Evolutionary conservation across 1,140 invertebrate genomes (phyloP).

Genomic region (Trinorchestia longiramus): DNA sequence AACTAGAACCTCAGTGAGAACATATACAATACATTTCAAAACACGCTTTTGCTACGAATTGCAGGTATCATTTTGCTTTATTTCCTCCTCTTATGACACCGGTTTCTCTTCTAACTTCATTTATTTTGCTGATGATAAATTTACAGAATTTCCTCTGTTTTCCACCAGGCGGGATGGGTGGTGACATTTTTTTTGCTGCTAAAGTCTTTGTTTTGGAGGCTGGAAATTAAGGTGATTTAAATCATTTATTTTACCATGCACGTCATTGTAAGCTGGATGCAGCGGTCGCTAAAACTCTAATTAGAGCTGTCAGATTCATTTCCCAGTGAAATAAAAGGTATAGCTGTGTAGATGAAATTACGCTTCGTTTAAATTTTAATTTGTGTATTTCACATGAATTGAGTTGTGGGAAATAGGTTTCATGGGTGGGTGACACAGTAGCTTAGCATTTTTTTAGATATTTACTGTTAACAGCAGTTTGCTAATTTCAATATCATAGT

Average conservation of each 20-base stretch:
- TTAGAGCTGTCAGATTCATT: not conserved
- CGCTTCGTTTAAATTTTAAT: too few species aligned
- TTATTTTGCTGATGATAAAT: not conserved
- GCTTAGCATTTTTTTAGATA: too few species aligned
- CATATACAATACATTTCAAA: too few species aligned
- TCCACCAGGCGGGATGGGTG: not conserved
- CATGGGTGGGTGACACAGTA: too few species aligned
- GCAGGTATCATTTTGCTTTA: not conserved
- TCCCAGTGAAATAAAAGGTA: not conserved
- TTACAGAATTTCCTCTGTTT: not conserved
- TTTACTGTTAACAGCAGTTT: too few species aligned
- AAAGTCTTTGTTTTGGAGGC: not conserved
- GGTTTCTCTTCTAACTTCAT: not conserved
- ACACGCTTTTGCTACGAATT: too few species aligned
- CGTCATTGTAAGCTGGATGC: not conserved
- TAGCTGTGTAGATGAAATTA: not conserved
- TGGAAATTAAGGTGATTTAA: not conserved
- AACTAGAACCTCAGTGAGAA: too few species aligned
- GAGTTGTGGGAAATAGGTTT: too few species aligned
- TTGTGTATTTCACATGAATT: too few species aligned
- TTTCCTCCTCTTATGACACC: not conserved
- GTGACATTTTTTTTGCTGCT: not conserved
- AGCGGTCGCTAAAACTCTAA: not conserved
- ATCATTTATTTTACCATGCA: not conserved
- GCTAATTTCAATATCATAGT: too few species aligned